These are phyloP conservation scores for Tricholauxania praeusta DNA, from an alignment of 2,888 invertebrate genomes.

Conservation along the genomic window DNA sequence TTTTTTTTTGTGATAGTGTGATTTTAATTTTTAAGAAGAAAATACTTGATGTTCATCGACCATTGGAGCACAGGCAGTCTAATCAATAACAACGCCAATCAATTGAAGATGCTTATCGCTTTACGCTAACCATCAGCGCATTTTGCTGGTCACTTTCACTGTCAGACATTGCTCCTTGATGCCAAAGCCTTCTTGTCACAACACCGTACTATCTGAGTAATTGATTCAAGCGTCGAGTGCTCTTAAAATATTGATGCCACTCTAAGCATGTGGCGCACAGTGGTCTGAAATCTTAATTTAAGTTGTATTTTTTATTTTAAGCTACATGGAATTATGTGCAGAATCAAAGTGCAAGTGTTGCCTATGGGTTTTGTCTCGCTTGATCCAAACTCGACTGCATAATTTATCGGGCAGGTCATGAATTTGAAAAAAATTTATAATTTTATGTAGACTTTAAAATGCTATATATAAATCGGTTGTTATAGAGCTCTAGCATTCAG, in stretches of 20 bases:
- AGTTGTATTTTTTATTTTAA: no score
- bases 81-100: slow-evolving; percentile 13
- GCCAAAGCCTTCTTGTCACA: neutral
- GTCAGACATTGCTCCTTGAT: neutral
- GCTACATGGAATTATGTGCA: no score
- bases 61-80: neutral
- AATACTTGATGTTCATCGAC: no score
- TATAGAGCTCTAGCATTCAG: no score
- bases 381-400: no score
- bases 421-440: no score
- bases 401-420: no score
- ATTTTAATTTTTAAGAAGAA: neutral
- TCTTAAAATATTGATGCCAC: slow-evolving; percentile 15
- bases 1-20: neutral
- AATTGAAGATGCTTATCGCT: slow-evolving; percentile 2
- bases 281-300: no score
- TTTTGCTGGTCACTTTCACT: neutral
- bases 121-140: neutral
- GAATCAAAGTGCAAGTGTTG: no score
- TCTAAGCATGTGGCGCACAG: neutral
- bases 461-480: no score
- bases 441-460: no score
- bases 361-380: no score
- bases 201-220: neutral
- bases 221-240: slow-evolving; percentile 18